Evolutionary conservation across 2,888 invertebrate genomes (phyloP).

Genomic region (Phytoseiulus persimilis): DNA sequence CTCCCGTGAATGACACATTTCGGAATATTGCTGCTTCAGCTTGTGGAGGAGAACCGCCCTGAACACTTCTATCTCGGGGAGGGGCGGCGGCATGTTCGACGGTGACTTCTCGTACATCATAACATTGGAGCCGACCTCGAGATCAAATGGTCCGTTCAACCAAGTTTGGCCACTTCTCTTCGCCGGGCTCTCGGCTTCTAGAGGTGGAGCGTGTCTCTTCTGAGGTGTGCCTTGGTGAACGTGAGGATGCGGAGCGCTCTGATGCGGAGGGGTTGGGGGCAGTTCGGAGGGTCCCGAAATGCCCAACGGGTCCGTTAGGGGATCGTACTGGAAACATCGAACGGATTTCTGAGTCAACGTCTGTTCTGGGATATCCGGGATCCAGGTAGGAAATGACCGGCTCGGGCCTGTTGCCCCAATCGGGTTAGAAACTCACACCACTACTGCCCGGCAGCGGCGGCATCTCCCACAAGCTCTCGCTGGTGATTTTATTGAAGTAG

Average conservation of each 20-base stretch:
- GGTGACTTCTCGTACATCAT: constrained; percentile 78
- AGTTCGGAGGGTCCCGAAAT: constrained; percentile 55
- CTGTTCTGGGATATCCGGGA: too few relatives aligned
- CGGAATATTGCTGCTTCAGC: constrained; percentile 80
- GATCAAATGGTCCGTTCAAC: constrained; percentile 76
- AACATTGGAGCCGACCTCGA: constrained; percentile 83
- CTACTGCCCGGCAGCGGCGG: constrained; percentile 57
- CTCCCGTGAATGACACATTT: constrained; percentile 82
- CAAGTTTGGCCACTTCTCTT: constrained; percentile 61
- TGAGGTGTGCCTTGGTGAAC: constrained; percentile 14
- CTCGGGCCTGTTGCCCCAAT: constrained; percentile 15
- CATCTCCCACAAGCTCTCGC: constrained; percentile 93
- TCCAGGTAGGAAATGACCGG: too few relatives aligned
- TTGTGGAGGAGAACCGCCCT: constrained; percentile 73
- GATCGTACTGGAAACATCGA: constrained; percentile 61
- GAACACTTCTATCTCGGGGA: constrained; percentile 84
- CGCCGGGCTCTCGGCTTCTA: constrained; percentile 62
- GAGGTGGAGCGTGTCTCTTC: constrained; percentile 71
- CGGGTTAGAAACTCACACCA: constrained; percentile 41
- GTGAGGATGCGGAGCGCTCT: background rate
- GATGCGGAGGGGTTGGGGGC: constrained; percentile 43
- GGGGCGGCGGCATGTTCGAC: constrained; percentile 75
- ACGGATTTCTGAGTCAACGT: background rate
- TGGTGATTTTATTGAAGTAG: constrained; percentile 90
- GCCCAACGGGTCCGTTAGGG: constrained; percentile 79